Evolutionary conservation across 2,797 vertebrate genomes (phyloP).

Genomic region (Hephaestus fuliginosus): DNA sequence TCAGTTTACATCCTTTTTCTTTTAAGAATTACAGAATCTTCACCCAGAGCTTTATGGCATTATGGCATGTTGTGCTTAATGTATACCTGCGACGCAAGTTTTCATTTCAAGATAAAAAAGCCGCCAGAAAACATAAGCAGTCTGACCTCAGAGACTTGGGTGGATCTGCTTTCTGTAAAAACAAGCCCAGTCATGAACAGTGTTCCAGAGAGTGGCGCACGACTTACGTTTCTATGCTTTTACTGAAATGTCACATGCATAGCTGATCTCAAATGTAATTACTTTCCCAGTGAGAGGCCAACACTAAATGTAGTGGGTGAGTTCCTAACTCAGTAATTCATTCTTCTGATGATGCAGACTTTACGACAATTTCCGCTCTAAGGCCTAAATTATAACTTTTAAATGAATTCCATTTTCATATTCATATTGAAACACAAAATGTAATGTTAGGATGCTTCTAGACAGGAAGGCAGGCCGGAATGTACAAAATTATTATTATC

Average conservation of each 20-base stretch:
- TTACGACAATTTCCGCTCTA: constrained; percentile 56
- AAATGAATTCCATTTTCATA: constrained; percentile 54
- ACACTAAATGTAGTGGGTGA: constrained; percentile 72
- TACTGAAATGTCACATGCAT: constrained; percentile 87
- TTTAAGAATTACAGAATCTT: neutral
- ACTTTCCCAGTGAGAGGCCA: constrained; percentile 73
- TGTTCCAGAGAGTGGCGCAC: constrained; percentile 50
- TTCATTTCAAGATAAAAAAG: constrained; percentile 25
- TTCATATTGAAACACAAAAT: constrained; percentile 57
- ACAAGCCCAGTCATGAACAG: constrained; percentile 30
- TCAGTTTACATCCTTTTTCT: neutral
- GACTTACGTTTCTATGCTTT: constrained; percentile 78
- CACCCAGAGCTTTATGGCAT: neutral
- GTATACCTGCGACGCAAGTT: neutral
- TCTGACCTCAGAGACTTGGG: constrained; percentile 24
- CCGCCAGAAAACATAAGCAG: constrained; percentile 23
- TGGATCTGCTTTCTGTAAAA: constrained; percentile 48
- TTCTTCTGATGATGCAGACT: constrained; percentile 67
- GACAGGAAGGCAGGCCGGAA: constrained; percentile 40
- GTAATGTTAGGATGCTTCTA: constrained; percentile 54
- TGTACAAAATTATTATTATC: constrained; percentile 48
- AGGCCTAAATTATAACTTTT: constrained; percentile 65
- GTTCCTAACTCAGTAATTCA: constrained; percentile 67
- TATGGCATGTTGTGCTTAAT: neutral
- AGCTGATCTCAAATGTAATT: constrained; percentile 80